phyloP scores from a whole-genome alignment of 1,140 invertebrate genomes.

The Eumeta japonica region DNA sequence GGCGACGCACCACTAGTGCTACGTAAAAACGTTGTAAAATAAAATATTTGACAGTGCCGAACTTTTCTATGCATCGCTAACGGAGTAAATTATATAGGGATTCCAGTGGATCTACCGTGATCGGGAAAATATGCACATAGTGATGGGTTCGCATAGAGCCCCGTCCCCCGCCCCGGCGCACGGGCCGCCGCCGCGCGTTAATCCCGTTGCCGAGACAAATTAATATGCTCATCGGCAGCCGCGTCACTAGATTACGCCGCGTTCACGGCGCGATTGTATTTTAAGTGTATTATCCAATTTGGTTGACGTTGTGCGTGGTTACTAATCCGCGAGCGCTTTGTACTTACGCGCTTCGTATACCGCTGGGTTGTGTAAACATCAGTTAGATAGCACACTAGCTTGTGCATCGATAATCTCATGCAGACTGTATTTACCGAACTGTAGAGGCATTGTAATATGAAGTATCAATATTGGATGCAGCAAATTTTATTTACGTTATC shows the following conservation, averaged over 20 bases:
- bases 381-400: too few species aligned
- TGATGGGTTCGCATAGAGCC: slow-evolving; percentile 23
- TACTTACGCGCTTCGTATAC: slow-evolving; percentile 26
- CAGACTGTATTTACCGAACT: too few species aligned
- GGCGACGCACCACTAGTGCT: neutral
- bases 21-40: too few species aligned
- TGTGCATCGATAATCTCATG: too few species aligned
- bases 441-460: too few species aligned
- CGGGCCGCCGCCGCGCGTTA: slow-evolving; percentile 20
- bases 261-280: slow-evolving; percentile 54
- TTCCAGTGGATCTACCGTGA: too few species aligned
- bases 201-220: slow-evolving; percentile 51
- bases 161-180: slow-evolving; percentile 16
- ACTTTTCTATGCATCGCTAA: too few species aligned
- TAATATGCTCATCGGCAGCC: slow-evolving; percentile 54
- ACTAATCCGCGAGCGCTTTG: slow-evolving; percentile 42
- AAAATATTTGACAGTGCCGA: too few species aligned
- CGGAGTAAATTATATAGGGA: too few species aligned
- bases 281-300: slow-evolving; percentile 58
- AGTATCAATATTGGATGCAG: too few species aligned
- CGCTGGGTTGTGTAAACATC: too few species aligned
- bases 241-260: slow-evolving; percentile 50
- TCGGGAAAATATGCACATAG: neutral
- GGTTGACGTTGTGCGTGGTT: slow-evolving; percentile 50
- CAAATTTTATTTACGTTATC: too few species aligned